These are phyloP conservation scores for Cryptoblepharus egeriae DNA, from an alignment of 2,797 vertebrate genomes.

Conservation along the genomic window DNA sequence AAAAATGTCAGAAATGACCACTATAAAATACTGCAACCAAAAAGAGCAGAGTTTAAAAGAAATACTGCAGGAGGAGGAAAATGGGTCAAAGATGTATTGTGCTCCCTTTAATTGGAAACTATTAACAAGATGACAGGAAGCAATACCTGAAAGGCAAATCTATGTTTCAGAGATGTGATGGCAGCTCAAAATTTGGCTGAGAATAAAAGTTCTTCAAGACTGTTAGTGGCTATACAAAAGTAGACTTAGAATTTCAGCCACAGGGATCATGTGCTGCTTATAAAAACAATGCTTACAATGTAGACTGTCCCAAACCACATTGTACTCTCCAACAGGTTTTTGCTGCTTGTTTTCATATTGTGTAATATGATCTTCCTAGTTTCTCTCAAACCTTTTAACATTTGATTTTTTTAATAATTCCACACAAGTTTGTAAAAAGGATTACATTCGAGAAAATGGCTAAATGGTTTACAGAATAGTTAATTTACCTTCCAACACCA, in stretches of 20 bases:
- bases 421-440: constrained; percentile 6
- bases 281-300: constrained; percentile 72
- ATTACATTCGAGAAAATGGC: neutral
- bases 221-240: constrained; percentile 84
- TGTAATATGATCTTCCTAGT: constrained; percentile 29
- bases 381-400: neutral
- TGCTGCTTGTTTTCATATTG: constrained; percentile 73
- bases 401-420: constrained; percentile 49
- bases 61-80: constrained; percentile 76
- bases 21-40: constrained; percentile 24
- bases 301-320: constrained; percentile 80
- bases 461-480: neutral
- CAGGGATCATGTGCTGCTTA: constrained; percentile 87
- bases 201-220: constrained; percentile 85
- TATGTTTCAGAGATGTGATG: constrained; percentile 54
- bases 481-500: neutral
- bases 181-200: constrained; percentile 78
- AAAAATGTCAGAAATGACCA: constrained; percentile 53
- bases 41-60: constrained; percentile 59
- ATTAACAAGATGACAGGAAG: constrained; percentile 38
- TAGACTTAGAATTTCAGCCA: constrained; percentile 91
- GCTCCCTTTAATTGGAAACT: constrained; percentile 55
- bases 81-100: constrained; percentile 58
- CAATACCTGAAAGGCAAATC: constrained; percentile 83
- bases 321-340: constrained; percentile 63